phyloP scores from a whole-genome alignment of 2,113 vertebrate genomes.

The Mustela nigripes region DNA sequence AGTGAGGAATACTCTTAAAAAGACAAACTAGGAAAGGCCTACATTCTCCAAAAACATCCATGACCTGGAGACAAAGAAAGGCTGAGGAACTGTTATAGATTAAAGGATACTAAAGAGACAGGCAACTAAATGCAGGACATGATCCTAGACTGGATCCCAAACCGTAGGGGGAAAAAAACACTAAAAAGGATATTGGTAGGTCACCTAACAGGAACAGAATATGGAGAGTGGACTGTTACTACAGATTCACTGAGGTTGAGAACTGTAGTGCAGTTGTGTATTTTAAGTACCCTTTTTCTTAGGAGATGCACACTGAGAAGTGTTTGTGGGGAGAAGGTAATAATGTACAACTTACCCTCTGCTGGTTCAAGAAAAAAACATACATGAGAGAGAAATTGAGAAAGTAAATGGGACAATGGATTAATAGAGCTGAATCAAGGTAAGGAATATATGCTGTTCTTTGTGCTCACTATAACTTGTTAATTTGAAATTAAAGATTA shows the following conservation, averaged over 20 bases:
- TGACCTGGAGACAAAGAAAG: not conserved
- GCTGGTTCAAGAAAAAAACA: not conserved
- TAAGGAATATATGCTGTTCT: not conserved
- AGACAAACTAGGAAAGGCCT: not conserved
- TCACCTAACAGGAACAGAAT: not conserved
- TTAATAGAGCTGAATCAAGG: not conserved
- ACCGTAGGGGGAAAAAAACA: not conserved
- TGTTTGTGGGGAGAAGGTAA: not conserved
- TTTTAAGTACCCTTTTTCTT: not conserved
- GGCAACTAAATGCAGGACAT: not conserved
- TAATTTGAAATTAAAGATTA: constrained; percentile 15
- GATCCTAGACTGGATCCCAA: not conserved
- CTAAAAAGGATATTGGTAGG: not conserved
- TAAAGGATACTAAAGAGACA: not conserved
- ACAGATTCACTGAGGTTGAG: not conserved
- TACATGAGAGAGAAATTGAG: not conserved
- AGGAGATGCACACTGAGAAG: not conserved
- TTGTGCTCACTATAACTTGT: not conserved
- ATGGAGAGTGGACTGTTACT: not conserved
- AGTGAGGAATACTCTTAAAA: not conserved
- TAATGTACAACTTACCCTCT: not conserved
- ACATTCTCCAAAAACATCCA: not conserved
- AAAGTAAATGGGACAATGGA: not conserved
- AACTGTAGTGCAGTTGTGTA: not conserved
- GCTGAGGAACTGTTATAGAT: not conserved